These are phyloP conservation scores for Cheilinus undulatus DNA, from an alignment of 2,113 vertebrate genomes.

Conservation along the genomic window DNA sequence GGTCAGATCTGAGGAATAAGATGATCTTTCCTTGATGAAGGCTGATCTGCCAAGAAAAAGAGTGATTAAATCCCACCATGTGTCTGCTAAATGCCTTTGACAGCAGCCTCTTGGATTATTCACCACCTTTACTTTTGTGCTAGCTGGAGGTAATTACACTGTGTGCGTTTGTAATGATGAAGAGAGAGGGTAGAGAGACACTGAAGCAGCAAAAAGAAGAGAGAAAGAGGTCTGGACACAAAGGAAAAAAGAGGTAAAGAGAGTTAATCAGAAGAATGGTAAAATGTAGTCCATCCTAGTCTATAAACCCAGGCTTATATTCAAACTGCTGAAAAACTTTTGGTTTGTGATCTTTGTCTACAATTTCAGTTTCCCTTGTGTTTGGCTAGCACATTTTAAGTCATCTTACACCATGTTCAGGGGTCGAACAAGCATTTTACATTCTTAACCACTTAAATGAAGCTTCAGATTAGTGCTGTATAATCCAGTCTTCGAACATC, in stretches of 20 bases:
- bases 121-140: slow-evolving; percentile 42
- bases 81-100: slow-evolving; percentile 56
- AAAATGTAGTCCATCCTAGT: slow-evolving; percentile 39
- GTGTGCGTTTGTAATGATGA: background rate
- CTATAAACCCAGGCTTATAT: too few relatives aligned
- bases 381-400: background rate
- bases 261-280: slow-evolving; percentile 52
- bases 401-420: background rate
- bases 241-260: background rate
- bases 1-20: too few relatives aligned
- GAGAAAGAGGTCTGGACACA: background rate
- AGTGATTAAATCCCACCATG: slow-evolving; percentile 29
- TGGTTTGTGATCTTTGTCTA: slow-evolving; percentile 14
- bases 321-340: background rate
- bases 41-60: slow-evolving; percentile 34
- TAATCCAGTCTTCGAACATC: too few relatives aligned
- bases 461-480: background rate
- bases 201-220: background rate
- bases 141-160: slow-evolving; percentile 45
- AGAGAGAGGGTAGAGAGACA: background rate
- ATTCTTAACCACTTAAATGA: background rate
- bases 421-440: background rate
- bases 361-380: background rate
- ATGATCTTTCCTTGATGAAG: too few relatives aligned
- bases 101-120: slow-evolving; percentile 38